Evolutionary conservation across 2,797 vertebrate species (phyloP).

Genomic region (Leptatherina wallacei): DNA sequence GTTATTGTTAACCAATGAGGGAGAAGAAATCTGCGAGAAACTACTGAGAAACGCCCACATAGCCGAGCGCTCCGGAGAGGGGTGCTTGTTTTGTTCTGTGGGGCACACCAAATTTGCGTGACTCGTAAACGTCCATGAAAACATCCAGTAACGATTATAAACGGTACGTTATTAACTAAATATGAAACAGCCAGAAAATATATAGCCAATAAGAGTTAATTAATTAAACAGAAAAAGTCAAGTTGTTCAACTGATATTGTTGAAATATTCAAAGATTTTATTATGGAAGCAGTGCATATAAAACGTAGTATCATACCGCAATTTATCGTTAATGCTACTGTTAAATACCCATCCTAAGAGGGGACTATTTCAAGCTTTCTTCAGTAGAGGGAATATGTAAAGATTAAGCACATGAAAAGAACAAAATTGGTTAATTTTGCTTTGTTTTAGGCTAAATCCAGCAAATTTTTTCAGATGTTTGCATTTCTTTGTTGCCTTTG

Average conservation of each 20-base stretch:
- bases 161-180: background rate
- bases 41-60: slow-evolving; percentile 73
- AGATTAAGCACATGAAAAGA: no score
- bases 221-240: background rate
- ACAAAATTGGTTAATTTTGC: background rate
- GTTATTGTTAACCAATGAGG: slow-evolving; percentile 74
- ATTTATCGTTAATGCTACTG: no score
- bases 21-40: slow-evolving; percentile 68
- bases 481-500: background rate
- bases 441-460: background rate
- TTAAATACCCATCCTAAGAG: no score
- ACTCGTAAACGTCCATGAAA: rapidly evolving
- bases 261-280: slow-evolving; percentile 3
- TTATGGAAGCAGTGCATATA: background rate
- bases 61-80: background rate
- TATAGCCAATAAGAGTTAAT: background rate
- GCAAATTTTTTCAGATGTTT: background rate
- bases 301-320: no score
- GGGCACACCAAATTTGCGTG: slow-evolving; percentile 3
- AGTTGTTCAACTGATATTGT: slow-evolving; percentile 14
- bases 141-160: background rate
- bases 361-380: no score
- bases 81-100: slow-evolving; percentile 36
- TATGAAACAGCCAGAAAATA: slow-evolving; percentile 4
- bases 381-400: no score